Conservation (phyloP, 2,797 vertebrate species). For the Rachycentron canadum region DNA sequence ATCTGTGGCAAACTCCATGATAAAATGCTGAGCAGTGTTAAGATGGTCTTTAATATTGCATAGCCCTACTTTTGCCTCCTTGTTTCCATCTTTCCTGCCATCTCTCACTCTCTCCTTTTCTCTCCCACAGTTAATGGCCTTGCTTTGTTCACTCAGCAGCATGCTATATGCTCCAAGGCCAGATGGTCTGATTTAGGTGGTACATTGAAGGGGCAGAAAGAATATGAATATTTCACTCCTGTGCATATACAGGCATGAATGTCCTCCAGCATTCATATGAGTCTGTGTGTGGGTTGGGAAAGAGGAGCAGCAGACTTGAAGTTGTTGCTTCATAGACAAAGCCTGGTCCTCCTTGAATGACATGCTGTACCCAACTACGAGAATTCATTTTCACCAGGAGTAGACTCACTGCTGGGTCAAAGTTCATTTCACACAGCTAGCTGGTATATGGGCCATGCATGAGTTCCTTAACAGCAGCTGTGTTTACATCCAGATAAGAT, state of each 20-base stretch:
- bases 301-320: slow-evolving; percentile 50
- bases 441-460: slow-evolving; percentile 84
- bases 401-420: slow-evolving; percentile 68
- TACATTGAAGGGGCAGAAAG: slow-evolving; percentile 66
- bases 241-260: slow-evolving; percentile 26
- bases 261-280: slow-evolving; percentile 24
- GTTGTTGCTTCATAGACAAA: slow-evolving; percentile 48
- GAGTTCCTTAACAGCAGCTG: slow-evolving; percentile 90
- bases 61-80: slow-evolving; percentile 40
- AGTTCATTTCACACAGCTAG: slow-evolving; percentile 81
- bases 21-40: slow-evolving; percentile 37
- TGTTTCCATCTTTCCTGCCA: slow-evolving; percentile 21
- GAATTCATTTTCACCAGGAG: slow-evolving; percentile 61
- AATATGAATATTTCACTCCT: slow-evolving; percentile 78
- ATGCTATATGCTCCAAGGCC: slow-evolving; percentile 59
- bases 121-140: slow-evolving; percentile 65
- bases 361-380: slow-evolving; percentile 50
- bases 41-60: slow-evolving; percentile 74
- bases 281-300: slow-evolving; percentile 40
- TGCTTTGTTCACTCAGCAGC: slow-evolving; percentile 68
- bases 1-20: slow-evolving; percentile 41
- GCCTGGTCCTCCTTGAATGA: slow-evolving; percentile 42
- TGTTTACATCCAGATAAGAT: slow-evolving; percentile 88
- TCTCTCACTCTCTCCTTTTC: slow-evolving; percentile 17
- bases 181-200: slow-evolving; percentile 77